Percentiles rank a stretch among this genome's conserved stretches.
Conservation (phyloP, 2,888 invertebrate genomes). For the Mythimna albipuncta region DNA sequence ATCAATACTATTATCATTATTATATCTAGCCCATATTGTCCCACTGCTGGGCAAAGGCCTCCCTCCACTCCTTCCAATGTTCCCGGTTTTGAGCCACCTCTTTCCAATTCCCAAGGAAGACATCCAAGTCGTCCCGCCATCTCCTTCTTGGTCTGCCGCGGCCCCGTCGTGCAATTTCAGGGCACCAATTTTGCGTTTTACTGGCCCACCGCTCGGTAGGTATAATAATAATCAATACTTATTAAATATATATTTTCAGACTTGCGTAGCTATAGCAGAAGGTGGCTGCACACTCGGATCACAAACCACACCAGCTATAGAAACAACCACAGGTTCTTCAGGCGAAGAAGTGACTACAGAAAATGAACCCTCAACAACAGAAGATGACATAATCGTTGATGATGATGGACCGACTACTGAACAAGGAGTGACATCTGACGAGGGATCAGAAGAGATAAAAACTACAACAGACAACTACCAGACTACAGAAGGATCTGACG, state of each 20-base stretch:
- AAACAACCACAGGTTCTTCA: conserved; percentile 6
- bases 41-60: no score
- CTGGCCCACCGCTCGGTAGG: no score
- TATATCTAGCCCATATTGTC: no score
- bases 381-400: conserved; percentile 22
- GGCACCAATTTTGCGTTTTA: no score
- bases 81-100: no score
- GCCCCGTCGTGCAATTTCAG: no score
- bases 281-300: conserved; percentile 52
- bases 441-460: background rate
- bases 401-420: conserved; percentile 17
- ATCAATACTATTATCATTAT: no score
- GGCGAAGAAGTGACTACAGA: conserved; percentile 15
- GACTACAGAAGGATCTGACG: conserved; percentile 14
- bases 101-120: no score
- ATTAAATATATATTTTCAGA: conserved; percentile 27
- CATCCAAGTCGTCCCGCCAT: no score
- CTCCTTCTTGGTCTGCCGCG: no score
- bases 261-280: conserved; percentile 40
- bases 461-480: conserved; percentile 12
- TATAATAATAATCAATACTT: background rate
- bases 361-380: background rate
- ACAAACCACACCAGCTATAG: conserved; percentile 24
- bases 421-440: conserved; percentile 2
- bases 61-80: no score